These are phyloP conservation scores for Gymnosoma rotundatum DNA, from an alignment of 2,888 invertebrate genomes.

Conservation along the genomic window DNA sequence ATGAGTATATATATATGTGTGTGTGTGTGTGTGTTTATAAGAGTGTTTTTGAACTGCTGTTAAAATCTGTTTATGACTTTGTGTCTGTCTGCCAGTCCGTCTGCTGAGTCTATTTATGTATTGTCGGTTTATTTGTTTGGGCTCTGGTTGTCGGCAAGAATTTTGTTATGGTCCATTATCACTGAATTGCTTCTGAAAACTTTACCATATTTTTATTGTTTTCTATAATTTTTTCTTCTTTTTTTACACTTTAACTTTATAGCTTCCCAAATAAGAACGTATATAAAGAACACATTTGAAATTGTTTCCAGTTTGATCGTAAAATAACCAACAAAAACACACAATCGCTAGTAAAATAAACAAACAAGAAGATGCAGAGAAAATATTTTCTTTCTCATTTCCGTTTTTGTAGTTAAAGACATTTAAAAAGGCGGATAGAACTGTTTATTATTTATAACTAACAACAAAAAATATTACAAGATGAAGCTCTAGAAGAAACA, in stretches of 20 bases:
- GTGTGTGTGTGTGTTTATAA: neutral
- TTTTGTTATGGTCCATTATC: slow-evolving; percentile 67
- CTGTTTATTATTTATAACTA: slow-evolving; percentile 63
- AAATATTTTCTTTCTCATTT: slow-evolving; percentile 40
- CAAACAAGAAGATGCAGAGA: slow-evolving; percentile 8
- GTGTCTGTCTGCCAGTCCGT: slow-evolving; percentile 1
- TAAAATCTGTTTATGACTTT: slow-evolving; percentile 45
- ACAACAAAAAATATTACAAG: neutral
- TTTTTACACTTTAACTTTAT: slow-evolving; percentile 33
- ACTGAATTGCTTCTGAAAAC: slow-evolving; percentile 58
- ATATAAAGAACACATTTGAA: slow-evolving; percentile 28
- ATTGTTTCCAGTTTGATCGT: slow-evolving; percentile 57
- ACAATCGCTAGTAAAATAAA: neutral
- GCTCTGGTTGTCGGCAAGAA: slow-evolving; percentile 64
- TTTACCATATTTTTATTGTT: slow-evolving; percentile 28
- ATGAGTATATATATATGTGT: neutral
- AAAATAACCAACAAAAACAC: slow-evolving; percentile 39
- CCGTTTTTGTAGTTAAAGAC: slow-evolving; percentile 50
- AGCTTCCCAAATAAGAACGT: slow-evolving; percentile 25
- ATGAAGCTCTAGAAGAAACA: neutral
- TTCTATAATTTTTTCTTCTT: neutral
- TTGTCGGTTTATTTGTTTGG: slow-evolving; percentile 60
- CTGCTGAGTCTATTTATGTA: slow-evolving; percentile 11
- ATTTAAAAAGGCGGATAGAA: slow-evolving; percentile 59
- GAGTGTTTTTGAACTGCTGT: slow-evolving; percentile 24